These are phyloP conservation scores for Brachionus asplanchnoidis DNA, from an alignment of 1,140 invertebrate species.

Conservation along the genomic window DNA sequence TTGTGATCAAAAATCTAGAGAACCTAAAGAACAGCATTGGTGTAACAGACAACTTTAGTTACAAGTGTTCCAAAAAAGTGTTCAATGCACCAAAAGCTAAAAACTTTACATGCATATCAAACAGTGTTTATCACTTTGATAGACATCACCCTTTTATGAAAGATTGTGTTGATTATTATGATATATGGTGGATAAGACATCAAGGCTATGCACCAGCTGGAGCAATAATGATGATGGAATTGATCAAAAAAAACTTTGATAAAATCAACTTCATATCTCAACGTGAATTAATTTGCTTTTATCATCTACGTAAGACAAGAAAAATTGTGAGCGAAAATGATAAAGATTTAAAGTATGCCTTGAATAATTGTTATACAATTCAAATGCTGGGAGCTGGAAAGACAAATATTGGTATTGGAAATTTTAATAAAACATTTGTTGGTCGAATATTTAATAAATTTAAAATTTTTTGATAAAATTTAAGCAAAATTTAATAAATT, in stretches of 20 bases:
- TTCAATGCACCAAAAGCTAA: background rate
- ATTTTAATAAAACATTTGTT: background rate
- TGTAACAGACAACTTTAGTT: background rate
- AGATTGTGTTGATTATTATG: background rate
- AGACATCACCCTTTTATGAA: background rate
- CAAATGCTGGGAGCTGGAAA: background rate
- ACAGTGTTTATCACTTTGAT: background rate
- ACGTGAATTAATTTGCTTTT: background rate
- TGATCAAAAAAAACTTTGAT: background rate
- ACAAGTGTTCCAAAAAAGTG: background rate
- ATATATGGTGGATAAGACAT: background rate
- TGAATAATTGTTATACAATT: background rate
- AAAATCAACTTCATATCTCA: background rate
- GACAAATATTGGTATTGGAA: background rate
- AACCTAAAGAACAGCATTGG: background rate
- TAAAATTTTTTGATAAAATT: background rate
- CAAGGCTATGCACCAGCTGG: background rate
- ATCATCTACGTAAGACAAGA: background rate
- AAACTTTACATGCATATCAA: background rate
- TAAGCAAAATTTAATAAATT: no score
- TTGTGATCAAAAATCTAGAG: background rate
- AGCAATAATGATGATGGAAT: background rate
- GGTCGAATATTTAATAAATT: background rate
- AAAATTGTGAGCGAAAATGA: background rate
- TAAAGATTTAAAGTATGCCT: background rate